A percentile compares a stretch with the other conserved stretches of the same genome.
phyloP scores from a whole-genome alignment of 2,113 vertebrate species.

The Sebastes fasciatus region DNA sequence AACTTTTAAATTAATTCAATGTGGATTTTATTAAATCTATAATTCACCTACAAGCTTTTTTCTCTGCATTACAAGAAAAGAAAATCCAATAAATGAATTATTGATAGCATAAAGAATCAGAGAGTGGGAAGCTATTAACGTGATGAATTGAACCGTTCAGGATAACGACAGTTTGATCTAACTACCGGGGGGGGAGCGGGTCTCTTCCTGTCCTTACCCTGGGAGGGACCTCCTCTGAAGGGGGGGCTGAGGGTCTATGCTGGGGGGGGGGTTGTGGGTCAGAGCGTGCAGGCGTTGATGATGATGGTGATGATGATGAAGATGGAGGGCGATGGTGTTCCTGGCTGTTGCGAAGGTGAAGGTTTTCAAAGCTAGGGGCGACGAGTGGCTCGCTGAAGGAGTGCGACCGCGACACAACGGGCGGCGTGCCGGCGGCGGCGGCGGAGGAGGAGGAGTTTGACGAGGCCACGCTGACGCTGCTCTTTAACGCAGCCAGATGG shows the following conservation, averaged over 20 bases:
- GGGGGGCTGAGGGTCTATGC: constrained; percentile 88
- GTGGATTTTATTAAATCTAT: constrained; percentile 16
- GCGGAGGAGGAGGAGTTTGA: constrained; percentile 44
- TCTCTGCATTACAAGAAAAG: background rate
- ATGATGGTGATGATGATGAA: constrained; percentile 57
- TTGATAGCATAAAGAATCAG: constrained; percentile 15
- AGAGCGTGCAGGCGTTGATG: constrained; percentile 88
- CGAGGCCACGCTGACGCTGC: constrained; percentile 79
- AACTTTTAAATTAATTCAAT: background rate
- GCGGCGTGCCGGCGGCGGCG: constrained; percentile 62
- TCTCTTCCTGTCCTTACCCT: constrained; percentile 88
- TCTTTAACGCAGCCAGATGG: constrained; percentile 96
- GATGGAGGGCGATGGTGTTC: constrained; percentile 80
- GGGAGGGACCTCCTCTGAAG: constrained; percentile 93
- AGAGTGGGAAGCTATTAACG: constrained; percentile 16
- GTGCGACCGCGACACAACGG: constrained; percentile 90
- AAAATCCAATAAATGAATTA: constrained; percentile 15
- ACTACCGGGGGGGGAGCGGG: background rate
- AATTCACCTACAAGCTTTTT: background rate
- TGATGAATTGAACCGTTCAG: background rate
- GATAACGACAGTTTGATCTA: constrained; percentile 14
- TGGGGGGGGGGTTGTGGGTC: constrained; percentile 90
- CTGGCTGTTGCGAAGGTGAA: constrained; percentile 92
- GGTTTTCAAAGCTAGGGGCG: constrained; percentile 93
- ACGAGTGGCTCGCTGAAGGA: constrained; percentile 91